Evolutionary conservation across 2,113 vertebrate species (phyloP), one percentile per base, ranked within the genome.

Genomic region (Cyanoliseus patagonus): DNA sequence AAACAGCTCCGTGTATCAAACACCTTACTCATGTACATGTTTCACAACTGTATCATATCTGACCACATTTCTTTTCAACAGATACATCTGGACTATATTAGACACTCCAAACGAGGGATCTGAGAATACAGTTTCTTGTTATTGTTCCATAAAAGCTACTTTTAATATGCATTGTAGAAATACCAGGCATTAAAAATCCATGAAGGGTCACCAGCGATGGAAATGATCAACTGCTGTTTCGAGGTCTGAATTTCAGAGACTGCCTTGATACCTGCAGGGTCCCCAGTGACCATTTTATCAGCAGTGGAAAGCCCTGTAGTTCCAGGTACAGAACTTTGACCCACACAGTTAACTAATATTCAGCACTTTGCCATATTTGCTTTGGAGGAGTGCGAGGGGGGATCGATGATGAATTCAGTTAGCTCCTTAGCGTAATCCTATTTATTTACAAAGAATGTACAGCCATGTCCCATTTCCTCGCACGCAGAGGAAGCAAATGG

Each of bases 381-480:
- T 57, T 51, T 0, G 0, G 77, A 18, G 44, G 33, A 15, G 30
- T 10, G 0, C 1, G 18, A 27, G 28, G 28, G 33, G 15, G 33
- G 6, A 82, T 64, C 0, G 2, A 47, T 73, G 87, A 85, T 70
- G 59, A 95, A 77, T 86, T 94, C 87, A 35, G 75, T 88, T 94
- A 94, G 90, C 93, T 96, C 93, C 79, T 95, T 63, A 62, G 79
- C 0, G 0, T 77, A 95, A 92, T 83, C 59, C 76, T 90, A 88
- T 96, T 95, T 93, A 94, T 97, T 95, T 95, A 94, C 64, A 70
- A 90, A 92, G 85, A 92, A 93, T 47, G 85, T 87, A 66, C 92
- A 96, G 95, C 96, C 94, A 96, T 84, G 86, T 95, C 94, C 96
- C 92, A 57, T 94, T 95, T 96, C 94, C 86, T 92, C 69, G 80